Conservation (phyloP, 2,797 vertebrate species). For the Potorous gilbertii region DNA sequence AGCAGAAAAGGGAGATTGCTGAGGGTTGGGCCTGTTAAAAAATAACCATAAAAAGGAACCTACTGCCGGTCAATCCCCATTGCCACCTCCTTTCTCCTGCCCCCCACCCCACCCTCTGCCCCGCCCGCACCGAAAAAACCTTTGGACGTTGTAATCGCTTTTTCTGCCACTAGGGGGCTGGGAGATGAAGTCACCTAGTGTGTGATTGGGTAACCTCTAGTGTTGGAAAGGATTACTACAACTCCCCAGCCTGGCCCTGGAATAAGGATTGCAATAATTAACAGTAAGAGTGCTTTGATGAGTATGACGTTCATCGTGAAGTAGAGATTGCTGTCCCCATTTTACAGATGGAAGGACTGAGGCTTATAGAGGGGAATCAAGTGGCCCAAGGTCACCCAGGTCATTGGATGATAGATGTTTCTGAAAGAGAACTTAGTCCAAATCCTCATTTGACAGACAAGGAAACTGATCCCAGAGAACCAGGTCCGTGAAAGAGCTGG, state of each 20-base stretch:
- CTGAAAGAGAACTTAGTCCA: not conserved
- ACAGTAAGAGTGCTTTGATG: not conserved
- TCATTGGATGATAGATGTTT: not conserved
- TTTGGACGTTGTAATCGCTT: not conserved
- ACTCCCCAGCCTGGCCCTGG: not conserved
- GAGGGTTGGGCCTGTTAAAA: not conserved
- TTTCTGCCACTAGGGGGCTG: not conserved
- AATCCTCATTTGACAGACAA: not conserved
- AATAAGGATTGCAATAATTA: not conserved
- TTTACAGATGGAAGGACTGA: not conserved
- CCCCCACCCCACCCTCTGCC: too few relatives aligned
- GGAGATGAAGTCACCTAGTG: not conserved
- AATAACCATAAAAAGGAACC: not conserved
- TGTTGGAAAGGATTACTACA: not conserved
- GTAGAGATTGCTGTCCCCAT: not conserved
- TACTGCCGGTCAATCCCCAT: not conserved
- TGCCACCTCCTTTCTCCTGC: too few relatives aligned
- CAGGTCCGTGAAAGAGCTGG: not conserved
- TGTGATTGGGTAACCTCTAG: not conserved
- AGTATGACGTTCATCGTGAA: not conserved
- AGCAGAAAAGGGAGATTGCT: not conserved
- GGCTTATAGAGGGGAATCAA: not conserved
- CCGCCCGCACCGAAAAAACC: not conserved
- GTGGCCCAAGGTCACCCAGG: too few relatives aligned
- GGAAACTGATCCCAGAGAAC: not conserved